Evolutionary conservation across 53 echinoderm and acorn worm genomes (phyloP).

Genomic region (Echinometra lucunter): DNA sequence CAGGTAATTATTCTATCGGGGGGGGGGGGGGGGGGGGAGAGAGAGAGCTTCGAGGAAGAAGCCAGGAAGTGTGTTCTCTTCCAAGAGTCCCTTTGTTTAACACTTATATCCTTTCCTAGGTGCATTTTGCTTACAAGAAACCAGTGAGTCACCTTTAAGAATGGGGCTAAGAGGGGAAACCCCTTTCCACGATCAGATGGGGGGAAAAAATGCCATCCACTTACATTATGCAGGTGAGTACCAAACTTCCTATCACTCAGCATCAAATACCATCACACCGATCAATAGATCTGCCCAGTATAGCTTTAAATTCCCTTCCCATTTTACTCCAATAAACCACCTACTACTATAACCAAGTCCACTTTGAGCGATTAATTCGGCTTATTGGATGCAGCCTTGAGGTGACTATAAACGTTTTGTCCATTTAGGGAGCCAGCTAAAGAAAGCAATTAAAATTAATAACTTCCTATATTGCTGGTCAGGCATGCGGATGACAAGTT

Average conservation of each 20-base stretch:
- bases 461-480: slow-evolving; percentile 2
- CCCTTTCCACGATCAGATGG: slow-evolving; percentile 6
- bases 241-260: neutral
- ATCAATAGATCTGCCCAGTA: neutral
- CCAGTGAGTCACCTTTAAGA: neutral
- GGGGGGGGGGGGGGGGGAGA: neutral
- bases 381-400: neutral
- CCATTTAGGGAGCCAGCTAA: neutral
- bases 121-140: neutral
- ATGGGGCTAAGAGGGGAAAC: neutral
- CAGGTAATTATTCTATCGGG: too few species aligned
- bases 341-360: neutral
- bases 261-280: neutral
- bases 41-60: neutral
- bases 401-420: neutral
- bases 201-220: neutral
- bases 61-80: neutral
- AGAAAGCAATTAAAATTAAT: slow-evolving; percentile 16
- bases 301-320: neutral
- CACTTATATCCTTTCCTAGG: neutral
- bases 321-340: neutral
- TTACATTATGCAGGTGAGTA: neutral
- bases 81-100: neutral
- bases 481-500: neutral
- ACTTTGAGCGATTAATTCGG: neutral